Evolutionary conservation across 2,888 invertebrate genomes (phyloP), one percentile per base, ranked within the genome.

Genomic region (Tetranychus truncatus): DNA sequence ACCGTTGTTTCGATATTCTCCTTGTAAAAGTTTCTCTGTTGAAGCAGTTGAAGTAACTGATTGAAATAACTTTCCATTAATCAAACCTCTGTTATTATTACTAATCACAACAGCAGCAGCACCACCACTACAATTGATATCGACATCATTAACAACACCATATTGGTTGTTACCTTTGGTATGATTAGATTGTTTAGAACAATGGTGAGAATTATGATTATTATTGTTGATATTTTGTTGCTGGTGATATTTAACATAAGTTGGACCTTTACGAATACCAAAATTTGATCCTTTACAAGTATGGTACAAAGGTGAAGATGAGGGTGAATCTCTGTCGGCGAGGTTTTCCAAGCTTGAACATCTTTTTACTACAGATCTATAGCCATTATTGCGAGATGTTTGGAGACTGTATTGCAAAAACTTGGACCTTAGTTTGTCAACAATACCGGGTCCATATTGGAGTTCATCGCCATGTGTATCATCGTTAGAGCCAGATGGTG

Each of bases 391-490:
- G 20, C 67, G 55, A 21, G 75, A 66, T 55, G 66, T 34, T 75
- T 77, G 74, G n/a, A 74, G 67, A 24, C 77, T 76, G 45, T 77
- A 75, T 45, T 75, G 78, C 44, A 79, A 75, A 74, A 79, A 79
- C 67, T 73, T 76, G 1, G 76, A 76, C 6, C 76, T 76, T n/a
- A 79, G 66, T 44, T 76, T 77, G 73, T 78, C 77, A 6, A 79
- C 78, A 72, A 79, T 78, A 7, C 78, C 78, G 7, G 78, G 78
- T 9, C 78, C 78, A 69, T 79, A 79, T 55, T 75, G 74, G 1
- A 78, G 69, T 74, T 78, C 78, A 71, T 77, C 74, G 34, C 75
- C 75, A 8, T 69, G 34, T 9, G 20, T 24, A 69, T 69, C 69
- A 69, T 69, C 69, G 4, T 21, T 21, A 55, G 11, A 55, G 2